Evolutionary conservation across 2,888 invertebrate genomes (phyloP), one percentile per base, ranked within the genome.

Genomic region (Hypomecis punctinalis): DNA sequence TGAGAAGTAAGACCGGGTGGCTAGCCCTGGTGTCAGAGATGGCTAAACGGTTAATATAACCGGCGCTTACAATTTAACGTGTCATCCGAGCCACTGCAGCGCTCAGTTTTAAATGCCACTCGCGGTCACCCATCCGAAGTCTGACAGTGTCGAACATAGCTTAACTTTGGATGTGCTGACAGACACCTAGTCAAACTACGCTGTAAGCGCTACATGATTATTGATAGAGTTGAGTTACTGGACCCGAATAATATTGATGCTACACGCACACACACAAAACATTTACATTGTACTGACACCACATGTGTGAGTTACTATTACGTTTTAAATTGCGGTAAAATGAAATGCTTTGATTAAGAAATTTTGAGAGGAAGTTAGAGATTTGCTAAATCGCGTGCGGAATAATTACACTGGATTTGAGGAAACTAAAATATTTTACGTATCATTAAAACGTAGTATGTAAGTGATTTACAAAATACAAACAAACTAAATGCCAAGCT

Each of bases 291-390:
- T 67, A 52, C n/a, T 67, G 65, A 61, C 63, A n/a, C 69, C 65
- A 71, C 71, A 68, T 74, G 73, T 69, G 72, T 73, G 70, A 71
- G 72, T 67, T 67, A 63, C 63, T 66, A 69, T 72, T 65, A 62
- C 61, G 58, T 49, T 52, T 49, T 61, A 65, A 68, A 65, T 63
- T 70, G 53, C 48, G 61, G 63, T 58, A 61, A 63, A 68, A 73
- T 70, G 62, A 72, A 72, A 69, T 53, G 66, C 56, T 48, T 66
- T 69, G 68, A 73, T 75, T 68, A 61, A 73, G 71, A 70, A 63
- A 67, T 71, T 69, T 70, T 56, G 9, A 49, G 48, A 64, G 57
- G 56, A 67, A 69, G 65, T 64, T 49, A 63, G 67, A 63, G 54
- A 57, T 68, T 63, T 66, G 68, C 55, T 23, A 58, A 60, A 61